phyloP scores from a whole-genome alignment of 2,113 vertebrate species.

The Salminus brasiliensis region DNA sequence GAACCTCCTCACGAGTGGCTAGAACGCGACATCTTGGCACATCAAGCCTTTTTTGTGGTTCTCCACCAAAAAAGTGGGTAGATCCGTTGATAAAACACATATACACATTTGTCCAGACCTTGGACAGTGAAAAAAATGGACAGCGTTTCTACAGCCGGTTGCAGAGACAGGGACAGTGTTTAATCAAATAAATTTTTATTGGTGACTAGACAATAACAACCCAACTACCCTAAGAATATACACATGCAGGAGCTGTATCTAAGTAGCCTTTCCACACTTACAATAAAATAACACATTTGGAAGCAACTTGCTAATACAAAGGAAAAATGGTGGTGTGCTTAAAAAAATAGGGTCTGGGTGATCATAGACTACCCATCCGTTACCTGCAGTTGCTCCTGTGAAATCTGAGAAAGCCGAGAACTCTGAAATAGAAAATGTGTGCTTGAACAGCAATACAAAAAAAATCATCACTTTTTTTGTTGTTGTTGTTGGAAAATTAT shows the following conservation, averaged over 20 bases:
- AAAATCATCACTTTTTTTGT: background rate
- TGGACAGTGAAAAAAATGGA: too few species aligned
- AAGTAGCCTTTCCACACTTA: slow-evolving; percentile 83
- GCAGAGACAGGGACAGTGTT: background rate
- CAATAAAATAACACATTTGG: slow-evolving; percentile 66
- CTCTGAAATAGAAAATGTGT: slow-evolving; percentile 41
- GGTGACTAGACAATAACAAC: slow-evolving; percentile 85
- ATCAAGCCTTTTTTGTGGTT: too few species aligned
- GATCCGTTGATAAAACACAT: too few species aligned
- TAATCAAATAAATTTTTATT: slow-evolving; percentile 71
- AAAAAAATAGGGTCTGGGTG: slow-evolving; percentile 36
- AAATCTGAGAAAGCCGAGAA: slow-evolving; percentile 35
- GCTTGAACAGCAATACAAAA: slow-evolving; percentile 16
- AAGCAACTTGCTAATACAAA: slow-evolving; percentile 58
- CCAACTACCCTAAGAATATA: slow-evolving; percentile 88
- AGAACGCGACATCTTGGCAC: too few species aligned
- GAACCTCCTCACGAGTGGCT: too few species aligned
- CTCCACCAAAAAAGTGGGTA: too few species aligned
- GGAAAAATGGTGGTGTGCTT: slow-evolving; percentile 43
- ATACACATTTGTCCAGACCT: too few species aligned
- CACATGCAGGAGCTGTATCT: slow-evolving; percentile 90
- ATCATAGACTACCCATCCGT: slow-evolving; percentile 12
- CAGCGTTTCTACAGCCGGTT: background rate
- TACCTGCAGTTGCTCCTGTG: slow-evolving; percentile 39
- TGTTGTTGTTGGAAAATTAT: slow-evolving; percentile 15